Percentiles rank a stretch among this genome's conserved stretches.
These are phyloP conservation scores for Anguilla anguilla DNA, from an alignment of 2,797 vertebrate genomes.

Conservation along the genomic window DNA sequence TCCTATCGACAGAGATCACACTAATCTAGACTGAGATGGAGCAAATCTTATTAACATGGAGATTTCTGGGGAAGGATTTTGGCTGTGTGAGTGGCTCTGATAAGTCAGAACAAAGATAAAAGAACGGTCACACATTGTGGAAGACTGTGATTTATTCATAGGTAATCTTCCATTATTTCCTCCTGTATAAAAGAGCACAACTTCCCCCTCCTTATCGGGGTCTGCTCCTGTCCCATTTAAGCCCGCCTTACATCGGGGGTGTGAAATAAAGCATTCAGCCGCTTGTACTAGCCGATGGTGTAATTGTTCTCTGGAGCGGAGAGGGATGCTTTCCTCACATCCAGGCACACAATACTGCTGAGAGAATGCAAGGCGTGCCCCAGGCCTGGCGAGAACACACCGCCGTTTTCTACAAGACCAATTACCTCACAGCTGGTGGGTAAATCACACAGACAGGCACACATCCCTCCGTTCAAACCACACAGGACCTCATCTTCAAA, in stretches of 20 bases:
- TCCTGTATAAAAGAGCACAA: not conserved
- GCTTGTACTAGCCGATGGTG: not conserved
- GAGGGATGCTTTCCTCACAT: not conserved
- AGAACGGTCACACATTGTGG: not conserved
- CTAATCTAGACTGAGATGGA: not conserved
- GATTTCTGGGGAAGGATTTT: not conserved
- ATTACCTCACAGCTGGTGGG: constrained; percentile 16
- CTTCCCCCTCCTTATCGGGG: not conserved
- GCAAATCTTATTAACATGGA: constrained; percentile 13
- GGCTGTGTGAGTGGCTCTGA: not conserved
- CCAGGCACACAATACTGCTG: not conserved
- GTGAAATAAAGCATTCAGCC: not conserved
- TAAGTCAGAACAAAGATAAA: not conserved
- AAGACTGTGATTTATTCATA: constrained; percentile 14
- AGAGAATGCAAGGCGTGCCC: not conserved
- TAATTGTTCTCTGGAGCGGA: not conserved
- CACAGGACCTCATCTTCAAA: not conserved
- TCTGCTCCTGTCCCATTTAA: not conserved
- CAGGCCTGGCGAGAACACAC: not conserved
- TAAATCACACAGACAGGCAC: not conserved
- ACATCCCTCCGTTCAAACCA: not conserved
- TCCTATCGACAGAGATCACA: not conserved
- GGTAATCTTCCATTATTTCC: not conserved
- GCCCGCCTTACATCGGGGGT: not conserved
- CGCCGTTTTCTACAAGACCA: not conserved